Percentiles rank a stretch among this genome's conserved stretches.
Conservation (phyloP, 1,140 invertebrate species). For the Aphidius ervi region DNA sequence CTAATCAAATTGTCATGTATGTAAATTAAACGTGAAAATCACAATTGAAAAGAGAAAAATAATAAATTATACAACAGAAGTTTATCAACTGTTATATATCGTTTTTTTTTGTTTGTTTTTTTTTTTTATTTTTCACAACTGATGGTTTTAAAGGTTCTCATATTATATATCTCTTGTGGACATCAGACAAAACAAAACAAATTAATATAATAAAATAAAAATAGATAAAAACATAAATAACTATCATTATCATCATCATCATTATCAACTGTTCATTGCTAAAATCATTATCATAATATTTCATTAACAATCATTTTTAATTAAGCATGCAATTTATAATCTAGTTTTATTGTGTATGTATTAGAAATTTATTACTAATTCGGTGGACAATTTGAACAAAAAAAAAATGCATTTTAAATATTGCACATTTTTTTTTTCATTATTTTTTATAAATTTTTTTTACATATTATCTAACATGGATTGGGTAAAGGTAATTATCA, state of each 20-base stretch:
- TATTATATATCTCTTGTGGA: no score
- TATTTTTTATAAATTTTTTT: not conserved
- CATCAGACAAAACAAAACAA: no score
- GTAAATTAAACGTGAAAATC: conserved; percentile 46
- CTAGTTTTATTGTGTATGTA: not conserved
- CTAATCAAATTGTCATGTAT: conserved; percentile 82
- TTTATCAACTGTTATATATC: no score
- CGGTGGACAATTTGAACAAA: not conserved
- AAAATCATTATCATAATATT: no score
- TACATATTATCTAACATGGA: conserved; percentile 8
- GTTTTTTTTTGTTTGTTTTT: no score
- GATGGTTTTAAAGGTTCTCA: no score
- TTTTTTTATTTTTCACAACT: no score
- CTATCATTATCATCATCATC: no score
- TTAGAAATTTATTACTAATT: conserved; percentile 1
- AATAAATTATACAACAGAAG: not conserved
- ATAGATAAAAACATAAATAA: no score
- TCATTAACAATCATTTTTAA: not conserved
- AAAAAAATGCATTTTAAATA: not conserved
- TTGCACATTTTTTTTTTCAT: conserved; percentile 2
- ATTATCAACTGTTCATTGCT: no score
- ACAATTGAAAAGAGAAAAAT: not conserved
- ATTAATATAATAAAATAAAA: no score
- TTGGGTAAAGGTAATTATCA: conserved; percentile 21
- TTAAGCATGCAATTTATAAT: conserved; percentile 4